These are phyloP conservation scores for Caenorhabditis doughertyi DNA, from an alignment of 2,888 invertebrate species.

Conservation along the genomic window DNA sequence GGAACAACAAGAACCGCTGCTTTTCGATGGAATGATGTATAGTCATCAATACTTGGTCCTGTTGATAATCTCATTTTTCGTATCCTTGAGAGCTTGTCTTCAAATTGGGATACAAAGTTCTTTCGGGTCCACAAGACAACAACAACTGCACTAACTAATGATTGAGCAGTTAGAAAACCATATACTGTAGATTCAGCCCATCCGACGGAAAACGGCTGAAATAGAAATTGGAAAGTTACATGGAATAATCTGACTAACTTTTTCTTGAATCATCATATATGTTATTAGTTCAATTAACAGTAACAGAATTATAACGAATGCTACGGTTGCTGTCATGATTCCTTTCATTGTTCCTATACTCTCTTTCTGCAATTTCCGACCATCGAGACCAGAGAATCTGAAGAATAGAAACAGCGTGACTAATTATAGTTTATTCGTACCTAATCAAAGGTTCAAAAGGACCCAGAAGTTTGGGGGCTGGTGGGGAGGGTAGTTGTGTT, in stretches of 20 bases:
- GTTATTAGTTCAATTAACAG: slow-evolving; percentile 25
- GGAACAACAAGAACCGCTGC: slow-evolving; percentile 49
- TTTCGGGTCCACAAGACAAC: slow-evolving; percentile 52
- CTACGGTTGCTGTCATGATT: slow-evolving; percentile 36
- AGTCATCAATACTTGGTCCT: slow-evolving; percentile 55
- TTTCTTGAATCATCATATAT: slow-evolving; percentile 35
- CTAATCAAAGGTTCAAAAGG: slow-evolving; percentile 55
- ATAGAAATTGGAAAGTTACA: background rate
- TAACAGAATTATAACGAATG: slow-evolving; percentile 35
- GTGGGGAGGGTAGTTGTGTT: slow-evolving; percentile 49
- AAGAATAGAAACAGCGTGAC: background rate
- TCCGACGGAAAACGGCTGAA: slow-evolving; percentile 45
- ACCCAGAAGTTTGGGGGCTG: slow-evolving; percentile 59
- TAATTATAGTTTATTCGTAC: slow-evolving; percentile 18
- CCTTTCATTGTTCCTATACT: slow-evolving; percentile 46
- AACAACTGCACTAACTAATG: slow-evolving; percentile 38
- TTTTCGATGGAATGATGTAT: slow-evolving; percentile 52
- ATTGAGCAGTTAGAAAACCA: slow-evolving; percentile 45
- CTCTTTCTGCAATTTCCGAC: slow-evolving; percentile 51
- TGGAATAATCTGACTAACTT: slow-evolving; percentile 10
- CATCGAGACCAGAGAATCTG: slow-evolving; percentile 62
- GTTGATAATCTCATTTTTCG: slow-evolving; percentile 57
- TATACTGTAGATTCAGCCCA: slow-evolving; percentile 63
- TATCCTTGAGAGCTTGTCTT: slow-evolving; percentile 50
- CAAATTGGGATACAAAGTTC: slow-evolving; percentile 58